Conservation (phyloP, 2,797 vertebrate genomes). For the Iguana delicatissima region DNA sequence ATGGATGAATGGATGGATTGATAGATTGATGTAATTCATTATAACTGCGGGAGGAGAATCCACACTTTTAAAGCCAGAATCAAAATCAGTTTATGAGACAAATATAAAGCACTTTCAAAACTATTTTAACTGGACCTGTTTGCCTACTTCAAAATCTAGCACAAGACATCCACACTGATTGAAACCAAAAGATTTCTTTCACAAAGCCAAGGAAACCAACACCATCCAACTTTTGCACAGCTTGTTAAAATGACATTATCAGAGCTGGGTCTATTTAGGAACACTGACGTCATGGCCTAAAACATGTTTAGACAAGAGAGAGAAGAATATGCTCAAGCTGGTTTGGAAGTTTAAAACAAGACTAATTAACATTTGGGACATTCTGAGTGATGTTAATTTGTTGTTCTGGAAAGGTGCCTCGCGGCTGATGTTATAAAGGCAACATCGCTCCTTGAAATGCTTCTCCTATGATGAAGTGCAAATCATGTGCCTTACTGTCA, state of each 20-base stretch:
- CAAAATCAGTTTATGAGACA: constrained; percentile 39
- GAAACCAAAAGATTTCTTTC: constrained; percentile 45
- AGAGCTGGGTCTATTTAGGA: constrained; percentile 64
- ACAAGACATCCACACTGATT: constrained; percentile 45
- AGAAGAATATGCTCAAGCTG: constrained; percentile 55
- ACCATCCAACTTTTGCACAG: constrained; percentile 57
- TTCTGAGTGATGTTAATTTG: constrained; percentile 71
- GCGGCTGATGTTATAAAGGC: constrained; percentile 15
- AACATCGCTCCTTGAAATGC: constrained; percentile 27
- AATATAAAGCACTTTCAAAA: constrained; percentile 42
- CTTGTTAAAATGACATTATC: constrained; percentile 69
- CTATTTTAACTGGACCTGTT: constrained; percentile 48
- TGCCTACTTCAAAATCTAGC: constrained; percentile 60
- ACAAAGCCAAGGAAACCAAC: constrained; percentile 57
- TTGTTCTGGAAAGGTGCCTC: constrained; percentile 62
- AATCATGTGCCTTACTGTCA: constrained; percentile 10
- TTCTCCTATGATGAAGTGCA: constrained; percentile 17
- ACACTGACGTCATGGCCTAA: constrained; percentile 64
- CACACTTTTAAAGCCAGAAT: constrained; percentile 62
- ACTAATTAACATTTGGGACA: constrained; percentile 75
- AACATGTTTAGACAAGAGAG: constrained; percentile 49
- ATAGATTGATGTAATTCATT: constrained; percentile 1
- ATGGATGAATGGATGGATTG: too few relatives aligned
- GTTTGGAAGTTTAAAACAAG: constrained; percentile 64
- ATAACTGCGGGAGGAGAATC: constrained; percentile 40